Evolutionary conservation across 2,113 vertebrate genomes (phyloP).

Genomic region (Trogon melanurus): DNA sequence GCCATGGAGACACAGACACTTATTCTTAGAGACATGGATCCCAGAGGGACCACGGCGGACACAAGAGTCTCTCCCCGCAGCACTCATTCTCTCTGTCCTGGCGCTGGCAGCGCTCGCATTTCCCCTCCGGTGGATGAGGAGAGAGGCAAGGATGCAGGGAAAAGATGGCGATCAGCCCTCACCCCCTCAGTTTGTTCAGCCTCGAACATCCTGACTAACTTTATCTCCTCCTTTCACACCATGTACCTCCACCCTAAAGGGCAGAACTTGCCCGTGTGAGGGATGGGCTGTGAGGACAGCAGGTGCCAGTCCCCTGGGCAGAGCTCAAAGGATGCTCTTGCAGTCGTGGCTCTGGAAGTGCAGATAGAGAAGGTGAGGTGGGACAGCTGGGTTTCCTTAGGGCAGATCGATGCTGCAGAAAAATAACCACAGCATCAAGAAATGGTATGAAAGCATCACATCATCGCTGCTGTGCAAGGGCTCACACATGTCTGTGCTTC

Average conservation of each 20-base stretch:
- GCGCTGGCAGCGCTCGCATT: not conserved
- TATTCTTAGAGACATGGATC: constrained; percentile 58
- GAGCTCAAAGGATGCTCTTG: not conserved
- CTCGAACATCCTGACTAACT: not conserved
- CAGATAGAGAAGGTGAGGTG: rapidly evolving
- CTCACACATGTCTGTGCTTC: not conserved
- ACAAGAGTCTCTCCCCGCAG: not conserved
- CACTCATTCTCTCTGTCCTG: not conserved
- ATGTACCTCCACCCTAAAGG: not conserved
- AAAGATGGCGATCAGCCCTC: not conserved
- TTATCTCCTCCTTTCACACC: not conserved
- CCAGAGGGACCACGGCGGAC: not conserved
- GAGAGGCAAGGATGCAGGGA: not conserved
- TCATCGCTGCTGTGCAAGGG: not conserved
- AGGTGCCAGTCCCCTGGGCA: not conserved
- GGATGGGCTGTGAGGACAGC: not conserved
- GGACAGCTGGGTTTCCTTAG: not conserved
- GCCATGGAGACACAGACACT: constrained; percentile 66
- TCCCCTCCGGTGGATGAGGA: not conserved
- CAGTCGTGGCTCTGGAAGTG: not conserved
- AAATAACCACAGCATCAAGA: not conserved
- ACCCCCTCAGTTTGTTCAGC: rapidly evolving
- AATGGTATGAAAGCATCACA: not conserved
- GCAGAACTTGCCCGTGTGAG: not conserved
- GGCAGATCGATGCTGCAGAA: not conserved